Base-by-base conservation (phyloP, 1,140 invertebrate species). In the Meloidogyne floridensis region DNA sequence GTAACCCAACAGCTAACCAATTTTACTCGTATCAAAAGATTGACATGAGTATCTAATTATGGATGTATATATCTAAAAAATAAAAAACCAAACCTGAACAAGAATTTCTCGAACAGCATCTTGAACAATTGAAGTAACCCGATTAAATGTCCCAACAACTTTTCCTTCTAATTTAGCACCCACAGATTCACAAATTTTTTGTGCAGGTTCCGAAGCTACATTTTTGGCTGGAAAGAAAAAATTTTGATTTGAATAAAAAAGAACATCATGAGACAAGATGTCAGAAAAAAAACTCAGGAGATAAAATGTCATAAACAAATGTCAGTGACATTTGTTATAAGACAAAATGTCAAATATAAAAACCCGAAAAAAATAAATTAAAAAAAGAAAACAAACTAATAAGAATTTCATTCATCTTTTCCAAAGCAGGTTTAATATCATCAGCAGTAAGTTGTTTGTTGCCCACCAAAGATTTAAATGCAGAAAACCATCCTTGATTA, bases 351-450 rank as follows among this genome's bases (percentile, higher is more conserved):
- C 51, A 79, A 76, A 73, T 70, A 43, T 83, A 51, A 15, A 15
- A 15, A 13, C 4, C 13, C 15, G 0, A 59, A 59, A 59, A 13
- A 15, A 54, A 42, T 81, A 8, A 69, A n/a, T 18, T 83, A 42
- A 20, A 81, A 65, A 75, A 80, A 74, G 65, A 6, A 65, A 77
- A 84, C 88, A 88, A 86, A 92, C 91, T 83, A 85, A 99, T 98
- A 47, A 99, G 92, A 91, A 98, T 96, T 90, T 99, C 97, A 82
- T 94, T 94, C 91, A 99, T 92, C 91, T 98, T 98, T 73, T 98
- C 96, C 81, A 99, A 91, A 59, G 94, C 94, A 0, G 96, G 94
- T 82, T 93, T 91, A 92, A 99, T 93, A 78, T 94, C 92, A 89
- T 74, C 87, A 81, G 92, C 83, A 43, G 91, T 90, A 81, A 92